phyloP scores from a whole-genome alignment of 2,888 invertebrate genomes.

The Tetanocera ferruginea region DNA sequence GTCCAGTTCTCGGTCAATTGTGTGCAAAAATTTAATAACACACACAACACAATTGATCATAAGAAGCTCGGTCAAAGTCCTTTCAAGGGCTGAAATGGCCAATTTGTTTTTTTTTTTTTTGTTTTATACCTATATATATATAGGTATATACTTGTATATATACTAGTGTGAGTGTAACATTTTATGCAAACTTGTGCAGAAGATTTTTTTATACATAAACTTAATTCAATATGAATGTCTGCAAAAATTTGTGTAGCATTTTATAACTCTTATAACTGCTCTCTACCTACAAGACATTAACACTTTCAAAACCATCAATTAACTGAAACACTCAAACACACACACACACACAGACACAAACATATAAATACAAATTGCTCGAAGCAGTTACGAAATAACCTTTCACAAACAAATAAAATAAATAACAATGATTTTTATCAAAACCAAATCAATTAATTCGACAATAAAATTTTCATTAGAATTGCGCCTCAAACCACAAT shows the following conservation, averaged over 20 bases:
- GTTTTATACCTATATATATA: too few relatives aligned
- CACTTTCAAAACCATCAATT: background rate
- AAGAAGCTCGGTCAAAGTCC: too few relatives aligned
- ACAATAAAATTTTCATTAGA: slow-evolving; percentile 19
- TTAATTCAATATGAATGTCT: too few relatives aligned
- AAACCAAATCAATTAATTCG: slow-evolving; percentile 14
- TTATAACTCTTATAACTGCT: background rate
- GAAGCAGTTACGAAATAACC: background rate
- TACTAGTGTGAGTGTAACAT: too few relatives aligned
- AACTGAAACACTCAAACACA: background rate
- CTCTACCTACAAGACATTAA: background rate
- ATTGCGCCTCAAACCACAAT: background rate
- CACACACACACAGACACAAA: background rate
- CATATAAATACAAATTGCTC: background rate
- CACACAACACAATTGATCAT: too few relatives aligned
- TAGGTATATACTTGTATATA: too few relatives aligned
- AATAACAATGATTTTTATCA: slow-evolving; percentile 1
- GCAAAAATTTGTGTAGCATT: background rate
- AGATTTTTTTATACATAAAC: too few relatives aligned
- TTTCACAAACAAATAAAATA: background rate
- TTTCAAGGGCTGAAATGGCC: too few relatives aligned
- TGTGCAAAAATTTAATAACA: too few relatives aligned
- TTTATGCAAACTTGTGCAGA: too few relatives aligned
- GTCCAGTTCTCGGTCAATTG: too few relatives aligned
- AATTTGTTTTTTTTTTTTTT: too few relatives aligned